Evolutionary conservation across 2,113 vertebrate species (phyloP), one percentile per base, ranked within the genome.

Genomic region (Neolamprologus longior): DNA sequence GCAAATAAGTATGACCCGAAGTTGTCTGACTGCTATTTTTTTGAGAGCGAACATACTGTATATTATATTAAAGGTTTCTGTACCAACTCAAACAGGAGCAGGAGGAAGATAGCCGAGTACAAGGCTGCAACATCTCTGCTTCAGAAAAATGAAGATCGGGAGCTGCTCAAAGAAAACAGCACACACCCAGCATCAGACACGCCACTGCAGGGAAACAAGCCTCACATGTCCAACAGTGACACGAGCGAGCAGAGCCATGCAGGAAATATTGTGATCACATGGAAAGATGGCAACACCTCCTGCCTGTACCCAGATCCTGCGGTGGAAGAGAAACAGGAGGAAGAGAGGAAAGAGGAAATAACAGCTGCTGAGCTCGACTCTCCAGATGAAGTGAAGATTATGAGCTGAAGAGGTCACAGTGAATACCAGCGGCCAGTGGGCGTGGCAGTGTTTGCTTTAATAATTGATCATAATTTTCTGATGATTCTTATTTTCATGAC

Each of bases 1-100:
- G 94, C 93, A 42, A 98, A 97, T 94, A 98, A 97, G 98, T 99
- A 91, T 94, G 96, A 68, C 24, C 35, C 3, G 2, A 80, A 28
- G 2, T 82, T 54, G 5, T n/a, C 4, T 12, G 13, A 24, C 28
- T 6, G n/a, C 28, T 28, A 13, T 4, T 21, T 14, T 17, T 12
- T 15, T 7, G 7, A 24, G 55, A 82, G 40, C 6, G 2, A 81
- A 21, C 1, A 9, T 28, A 14, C 4, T 12, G 15, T 15, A 31
- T 82, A 4, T 54, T 10, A 19, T 33, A 28, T 50, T 40, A 52
- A 47, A 3, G 28, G 33, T 4, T 78, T 50, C 45, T 26, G n/a
- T 78, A 14, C 80, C 2, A 63, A 52, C 19, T 58, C 13, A 26
- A 9, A 31, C 95, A 99, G 98, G 91, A 97, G 95, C 90, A 96